Evolutionary conservation across 2,888 invertebrate species (phyloP).

Genomic region (Sylvicola fuscatus): DNA sequence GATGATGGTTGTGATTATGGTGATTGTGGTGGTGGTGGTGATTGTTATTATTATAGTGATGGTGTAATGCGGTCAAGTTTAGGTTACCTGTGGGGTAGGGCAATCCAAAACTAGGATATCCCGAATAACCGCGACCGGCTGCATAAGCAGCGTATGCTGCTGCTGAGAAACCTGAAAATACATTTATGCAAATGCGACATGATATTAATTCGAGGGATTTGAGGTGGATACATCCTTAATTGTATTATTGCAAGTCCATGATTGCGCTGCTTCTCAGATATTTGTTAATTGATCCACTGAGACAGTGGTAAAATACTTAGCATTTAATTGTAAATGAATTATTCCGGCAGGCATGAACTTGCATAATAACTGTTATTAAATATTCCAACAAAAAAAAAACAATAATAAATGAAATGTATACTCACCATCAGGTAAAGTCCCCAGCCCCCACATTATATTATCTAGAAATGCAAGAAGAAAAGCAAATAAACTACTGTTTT

Average conservation of each 20-base stretch:
- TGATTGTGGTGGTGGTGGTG: conserved; percentile 25
- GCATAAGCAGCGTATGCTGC: conserved; percentile 90
- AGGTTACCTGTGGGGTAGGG: conserved; percentile 91
- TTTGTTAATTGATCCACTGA: too few species aligned
- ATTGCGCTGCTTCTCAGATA: too few species aligned
- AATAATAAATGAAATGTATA: conserved; percentile 13
- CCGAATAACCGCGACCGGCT: conserved; percentile 90
- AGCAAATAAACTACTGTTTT: conserved; percentile 3
- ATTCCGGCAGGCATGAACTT: too few species aligned
- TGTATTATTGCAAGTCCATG: too few species aligned
- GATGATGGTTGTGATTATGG: conserved; percentile 32
- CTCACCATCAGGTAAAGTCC: conserved; percentile 95
- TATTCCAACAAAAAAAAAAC: too few species aligned
- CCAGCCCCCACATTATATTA: conserved; percentile 93
- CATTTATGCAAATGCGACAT: conserved; percentile 8
- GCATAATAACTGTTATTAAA: too few species aligned
- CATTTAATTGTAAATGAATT: too few species aligned
- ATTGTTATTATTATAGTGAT: conserved; percentile 27
- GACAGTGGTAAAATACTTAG: too few species aligned
- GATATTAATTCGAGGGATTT: too few species aligned
- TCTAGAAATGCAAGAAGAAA: conserved; percentile 42
- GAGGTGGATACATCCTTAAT: too few species aligned
- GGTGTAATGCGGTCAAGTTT: conserved; percentile 10
- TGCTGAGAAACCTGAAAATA: conserved; percentile 70
- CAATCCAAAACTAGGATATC: conserved; percentile 95